Evolutionary conservation across 2,113 vertebrate genomes (phyloP), one percentile per base, ranked within the genome.

Genomic region (Nyctibius bracteatus): DNA sequence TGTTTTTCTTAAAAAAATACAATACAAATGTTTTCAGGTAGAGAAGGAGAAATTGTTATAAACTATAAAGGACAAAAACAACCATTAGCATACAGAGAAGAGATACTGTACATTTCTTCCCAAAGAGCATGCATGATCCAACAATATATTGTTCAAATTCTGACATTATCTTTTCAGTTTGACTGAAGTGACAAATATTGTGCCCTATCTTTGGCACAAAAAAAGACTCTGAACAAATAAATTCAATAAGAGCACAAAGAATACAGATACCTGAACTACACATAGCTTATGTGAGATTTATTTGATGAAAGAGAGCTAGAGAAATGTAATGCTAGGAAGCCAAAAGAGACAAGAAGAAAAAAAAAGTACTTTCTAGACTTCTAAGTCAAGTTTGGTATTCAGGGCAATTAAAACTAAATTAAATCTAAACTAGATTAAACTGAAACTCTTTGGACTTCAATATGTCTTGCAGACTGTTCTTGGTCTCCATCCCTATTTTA

Each of bases 341-440:
- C 87, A 49, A 46, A 87, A 67, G 57, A 72, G 24, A 83, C 37
- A 86, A 67, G 75, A 87, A 91, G 35, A 44, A 86, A 92, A 95
- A 90, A 37, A 71, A 93, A 96, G 75, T 27, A 51, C 75, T 92
- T 95, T 57, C 51, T 61, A 96, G 72, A 71, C 46, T 90, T 67
- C 21, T 63, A 66, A 88, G 81, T 9, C 80, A 90, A 94, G 66
- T 96, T 92, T 55, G 41, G 43, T 95, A 95, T 93, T 95, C 58
- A 94, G 93, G 93, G 87, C 93, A 94, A 93, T 93, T 93, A 94
- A 90, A 93, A 70, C 58, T 90, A 96, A 86, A 94, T 93, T 97
- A 94, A 96, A 80, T 52, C 85, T 88, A 73, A 92, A 91, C 93
- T 90, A 96, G 92, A 96, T 96, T 95, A 92, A 88, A 86, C 63